Conservation (phyloP, 2,113 vertebrate species). For the Paramisgurnus dabryanus region DNA sequence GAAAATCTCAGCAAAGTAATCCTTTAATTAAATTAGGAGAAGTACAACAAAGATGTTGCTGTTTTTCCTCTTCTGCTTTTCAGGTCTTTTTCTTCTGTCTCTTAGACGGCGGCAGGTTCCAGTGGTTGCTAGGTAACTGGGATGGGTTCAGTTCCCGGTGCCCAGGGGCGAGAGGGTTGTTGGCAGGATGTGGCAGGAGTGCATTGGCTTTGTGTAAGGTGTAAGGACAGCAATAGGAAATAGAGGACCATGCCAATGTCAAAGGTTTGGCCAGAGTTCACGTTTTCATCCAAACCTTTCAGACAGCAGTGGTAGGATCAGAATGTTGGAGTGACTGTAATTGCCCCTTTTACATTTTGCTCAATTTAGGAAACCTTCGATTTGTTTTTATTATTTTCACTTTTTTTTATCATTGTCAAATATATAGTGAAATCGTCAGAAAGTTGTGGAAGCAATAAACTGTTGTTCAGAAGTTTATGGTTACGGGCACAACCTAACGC, state of each 20-base stretch:
- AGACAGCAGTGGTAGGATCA: not conserved
- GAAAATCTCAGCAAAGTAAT: constrained; percentile 63
- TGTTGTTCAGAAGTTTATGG: too few relatives aligned
- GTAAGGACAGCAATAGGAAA: constrained; percentile 24
- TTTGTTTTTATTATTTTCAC: too few relatives aligned
- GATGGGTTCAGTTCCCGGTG: constrained; percentile 48
- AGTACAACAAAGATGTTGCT: constrained; percentile 45
- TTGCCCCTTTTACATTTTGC: not conserved
- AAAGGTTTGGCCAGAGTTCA: constrained; percentile 3
- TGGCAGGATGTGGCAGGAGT: constrained; percentile 23
- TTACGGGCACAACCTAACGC: too few relatives aligned
- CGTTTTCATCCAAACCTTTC: constrained; percentile 15
- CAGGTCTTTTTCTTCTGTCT: constrained; percentile 3
- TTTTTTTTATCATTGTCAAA: too few relatives aligned
- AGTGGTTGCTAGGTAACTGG: constrained; percentile 63
- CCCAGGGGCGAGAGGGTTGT: constrained; percentile 28
- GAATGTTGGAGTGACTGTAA: not conserved
- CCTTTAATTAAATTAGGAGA: constrained; percentile 54
- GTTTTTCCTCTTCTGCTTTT: constrained; percentile 15
- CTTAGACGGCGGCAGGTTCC: constrained; percentile 41
- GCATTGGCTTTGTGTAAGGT: constrained; percentile 24
- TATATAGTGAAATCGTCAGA: too few relatives aligned
- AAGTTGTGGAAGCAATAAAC: too few relatives aligned
- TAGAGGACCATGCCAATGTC: constrained; percentile 11
- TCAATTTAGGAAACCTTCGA: too few relatives aligned